Evolutionary conservation across 2,797 vertebrate species (phyloP), one percentile per base, ranked within the genome.

Genomic region (Hozukius guyotensis): DNA sequence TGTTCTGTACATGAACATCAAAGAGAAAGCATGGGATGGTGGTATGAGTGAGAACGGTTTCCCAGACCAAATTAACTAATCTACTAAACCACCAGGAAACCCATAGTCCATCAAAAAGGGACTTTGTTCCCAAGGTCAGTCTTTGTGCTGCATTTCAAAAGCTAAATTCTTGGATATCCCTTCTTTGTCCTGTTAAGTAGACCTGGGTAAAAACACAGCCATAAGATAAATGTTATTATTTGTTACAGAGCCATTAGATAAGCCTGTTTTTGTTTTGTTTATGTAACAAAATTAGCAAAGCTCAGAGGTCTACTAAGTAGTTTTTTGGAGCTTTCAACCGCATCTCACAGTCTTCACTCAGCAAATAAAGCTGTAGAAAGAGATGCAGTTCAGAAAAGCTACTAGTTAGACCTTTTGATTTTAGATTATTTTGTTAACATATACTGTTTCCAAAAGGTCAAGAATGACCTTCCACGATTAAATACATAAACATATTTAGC

Each of bases 151-250:
- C 46, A 64, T 49, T 69, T 77, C 2, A 4, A 70, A 63, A 49
- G 59, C 52, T 64, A 56, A 82, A 74, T 72, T 87, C 14, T 87
- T 87, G 69, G 65, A 81, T 86, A 69, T 86, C 81, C 76, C 56
- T 42, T 73, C 52, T 86, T 83, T 87, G 81, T 83, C 56, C 52
- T 64, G 38, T 59, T 62, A 56, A 66, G 29, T n/a, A 57, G 57
- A 76, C 14, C 2, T 0, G 20, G 2, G 22, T 34, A 52, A 64
- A 76, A 74, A 18, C 55, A 31, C 18, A 61, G 16, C 36, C 36
- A 22, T 14, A 20, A 67, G 42, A 81, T 46, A 57, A 69, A 74
- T 56, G 7, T 14, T 53, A 16, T 32, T 57, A 32, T 71, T 80
- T 20, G 5, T 68, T n/a, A n/a, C 18, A 69, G 24, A 74, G 36